A percentile compares a stretch with the other conserved stretches of the same genome.
These are phyloP conservation scores for Masnerella sp. DNA, from an alignment of 2,888 invertebrate genomes.

Conservation along the genomic window DNA sequence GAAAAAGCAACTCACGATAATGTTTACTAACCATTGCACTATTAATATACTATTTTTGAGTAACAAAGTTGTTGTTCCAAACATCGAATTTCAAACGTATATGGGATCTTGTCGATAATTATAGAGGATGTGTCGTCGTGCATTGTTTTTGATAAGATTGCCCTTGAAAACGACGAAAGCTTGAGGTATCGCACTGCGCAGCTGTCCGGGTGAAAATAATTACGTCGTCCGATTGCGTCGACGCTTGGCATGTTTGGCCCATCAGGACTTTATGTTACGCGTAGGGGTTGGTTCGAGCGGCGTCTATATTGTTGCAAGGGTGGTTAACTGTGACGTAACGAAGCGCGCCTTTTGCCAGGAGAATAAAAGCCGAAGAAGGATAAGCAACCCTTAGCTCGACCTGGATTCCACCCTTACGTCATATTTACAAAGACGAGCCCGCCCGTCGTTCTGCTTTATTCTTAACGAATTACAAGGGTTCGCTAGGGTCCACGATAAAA, in stretches of 20 bases:
- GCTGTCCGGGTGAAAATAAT: slow-evolving; percentile 38
- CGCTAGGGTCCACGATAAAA: no score
- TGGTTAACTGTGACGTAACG: slow-evolving; percentile 74
- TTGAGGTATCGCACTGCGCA: slow-evolving; percentile 1
- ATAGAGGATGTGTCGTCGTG: background rate
- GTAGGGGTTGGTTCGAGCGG: slow-evolving; percentile 64
- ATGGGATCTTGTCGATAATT: no score
- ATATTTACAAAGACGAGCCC: slow-evolving; percentile 29
- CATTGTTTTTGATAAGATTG: background rate
- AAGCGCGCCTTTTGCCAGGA: slow-evolving; percentile 77
- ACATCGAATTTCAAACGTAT: no score
- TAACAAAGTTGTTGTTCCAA: no score
- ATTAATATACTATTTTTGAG: no score
- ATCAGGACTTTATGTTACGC: slow-evolving; percentile 70
- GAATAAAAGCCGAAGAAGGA: slow-evolving; percentile 65
- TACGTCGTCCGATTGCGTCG: slow-evolving; percentile 71
- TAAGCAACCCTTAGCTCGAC: slow-evolving; percentile 58
- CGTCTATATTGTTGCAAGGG: slow-evolving; percentile 61
- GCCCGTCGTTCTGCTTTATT: slow-evolving; percentile 10
- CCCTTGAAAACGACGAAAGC: background rate
- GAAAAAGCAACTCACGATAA: no score
- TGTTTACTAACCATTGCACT: no score
- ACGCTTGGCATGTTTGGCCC: slow-evolving; percentile 74
- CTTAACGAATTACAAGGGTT: slow-evolving; percentile 6
- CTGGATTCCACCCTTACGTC: slow-evolving; percentile 35